Percentiles rank a stretch among this genome's conserved stretches.
Conservation (phyloP, 2,113 vertebrate species). For the Ammodytes marinus region DNA sequence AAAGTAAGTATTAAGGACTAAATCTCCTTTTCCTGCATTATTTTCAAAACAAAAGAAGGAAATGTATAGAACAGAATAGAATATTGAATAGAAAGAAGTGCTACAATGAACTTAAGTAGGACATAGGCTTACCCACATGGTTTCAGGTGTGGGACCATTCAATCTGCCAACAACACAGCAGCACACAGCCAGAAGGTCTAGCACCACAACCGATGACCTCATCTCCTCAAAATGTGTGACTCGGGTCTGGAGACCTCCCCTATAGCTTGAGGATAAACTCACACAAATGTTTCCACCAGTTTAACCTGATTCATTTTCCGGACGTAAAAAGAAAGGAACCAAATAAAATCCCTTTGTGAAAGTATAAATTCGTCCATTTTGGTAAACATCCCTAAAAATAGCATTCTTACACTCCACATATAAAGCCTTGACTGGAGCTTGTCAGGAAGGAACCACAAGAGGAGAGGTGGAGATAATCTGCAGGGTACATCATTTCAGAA, state of each 20-base stretch:
- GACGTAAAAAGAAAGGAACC: not conserved
- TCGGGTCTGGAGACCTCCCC: conserved; percentile 50
- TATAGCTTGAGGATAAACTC: conserved; percentile 44
- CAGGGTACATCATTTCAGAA: conserved; percentile 46
- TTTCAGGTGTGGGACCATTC: conserved; percentile 47
- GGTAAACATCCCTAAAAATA: conserved; percentile 25
- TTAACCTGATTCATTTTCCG: conserved; percentile 28
- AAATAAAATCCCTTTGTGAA: conserved; percentile 25
- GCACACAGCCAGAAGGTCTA: conserved; percentile 36
- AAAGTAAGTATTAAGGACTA: not conserved
- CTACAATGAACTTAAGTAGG: conserved; percentile 34
- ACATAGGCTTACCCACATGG: conserved; percentile 42
- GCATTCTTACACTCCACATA: not conserved
- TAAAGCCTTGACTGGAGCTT: conserved; percentile 8
- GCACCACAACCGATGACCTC: conserved; percentile 70
- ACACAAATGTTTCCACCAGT: conserved; percentile 20
- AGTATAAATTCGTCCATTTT: conserved; percentile 19
- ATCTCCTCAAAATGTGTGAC: conserved; percentile 74
- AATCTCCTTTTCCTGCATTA: not conserved
- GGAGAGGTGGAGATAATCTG: conserved; percentile 13
- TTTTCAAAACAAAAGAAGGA: conserved; percentile 13
- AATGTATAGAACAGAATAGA: not conserved
- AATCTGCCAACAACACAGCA: conserved; percentile 44
- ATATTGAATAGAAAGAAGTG: not conserved
- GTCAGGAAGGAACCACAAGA: conserved; percentile 20